A percentile compares a stretch with the other conserved stretches of the same genome.
Conservation (phyloP, 2,797 vertebrate species). For the Chromis chromis region DNA sequence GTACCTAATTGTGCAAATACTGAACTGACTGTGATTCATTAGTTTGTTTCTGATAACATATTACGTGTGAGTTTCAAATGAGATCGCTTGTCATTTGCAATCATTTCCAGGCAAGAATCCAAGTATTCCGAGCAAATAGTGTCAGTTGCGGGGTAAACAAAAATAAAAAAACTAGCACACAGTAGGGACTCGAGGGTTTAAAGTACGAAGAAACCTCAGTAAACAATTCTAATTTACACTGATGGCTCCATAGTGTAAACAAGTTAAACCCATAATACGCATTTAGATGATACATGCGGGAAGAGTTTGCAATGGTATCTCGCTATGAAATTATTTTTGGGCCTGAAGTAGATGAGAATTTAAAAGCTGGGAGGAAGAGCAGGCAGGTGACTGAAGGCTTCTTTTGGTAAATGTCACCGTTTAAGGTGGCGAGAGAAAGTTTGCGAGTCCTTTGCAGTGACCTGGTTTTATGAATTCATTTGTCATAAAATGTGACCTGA, state of each 20-base stretch:
- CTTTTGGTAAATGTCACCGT: too few species aligned
- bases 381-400: too few species aligned
- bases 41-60: neutral
- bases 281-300: neutral
- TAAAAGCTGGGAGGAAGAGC: neutral
- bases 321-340: neutral
- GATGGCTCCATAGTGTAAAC: conserved; percentile 7
- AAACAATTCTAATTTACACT: neutral
- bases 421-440: too few species aligned
- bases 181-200: neutral
- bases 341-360: neutral
- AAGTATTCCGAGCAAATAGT: neutral
- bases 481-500: too few species aligned
- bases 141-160: neutral
- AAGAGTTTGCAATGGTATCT: neutral
- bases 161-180: neutral
- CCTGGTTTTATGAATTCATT: too few species aligned
- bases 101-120: neutral
- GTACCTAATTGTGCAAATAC: neutral
- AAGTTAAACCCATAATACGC: conserved; percentile 2
- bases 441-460: too few species aligned
- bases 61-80: neutral
- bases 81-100: neutral
- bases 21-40: neutral
- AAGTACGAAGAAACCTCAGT: neutral